These are phyloP conservation scores for Syngnathus typhle DNA, from an alignment of 2,113 vertebrate genomes.

Conservation along the genomic window DNA sequence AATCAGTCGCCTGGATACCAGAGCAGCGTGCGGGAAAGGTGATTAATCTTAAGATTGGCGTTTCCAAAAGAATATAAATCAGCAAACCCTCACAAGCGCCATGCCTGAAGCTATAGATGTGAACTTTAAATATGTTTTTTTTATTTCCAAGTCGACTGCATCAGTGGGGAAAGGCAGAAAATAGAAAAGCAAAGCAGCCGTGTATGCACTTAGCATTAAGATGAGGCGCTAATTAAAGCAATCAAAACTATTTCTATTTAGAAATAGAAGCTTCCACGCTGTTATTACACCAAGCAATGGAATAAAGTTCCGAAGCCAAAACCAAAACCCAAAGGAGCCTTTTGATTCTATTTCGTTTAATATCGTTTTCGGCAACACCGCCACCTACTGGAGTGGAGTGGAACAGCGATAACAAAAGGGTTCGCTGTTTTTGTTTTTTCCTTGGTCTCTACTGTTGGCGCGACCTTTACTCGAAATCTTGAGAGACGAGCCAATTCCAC, in stretches of 20 bases:
- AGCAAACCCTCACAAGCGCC: slow-evolving; percentile 26
- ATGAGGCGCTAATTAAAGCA: slow-evolving; percentile 51
- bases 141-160: slow-evolving; percentile 20
- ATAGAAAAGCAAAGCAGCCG: slow-evolving; percentile 54
- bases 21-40: slow-evolving; percentile 6
- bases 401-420: background rate
- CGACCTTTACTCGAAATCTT: background rate
- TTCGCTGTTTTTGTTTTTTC: background rate
- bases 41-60: slow-evolving; percentile 26
- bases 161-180: slow-evolving; percentile 51
- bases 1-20: slow-evolving; percentile 9
- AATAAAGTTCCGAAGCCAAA: background rate
- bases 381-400: background rate
- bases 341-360: too few relatives aligned
- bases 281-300: background rate
- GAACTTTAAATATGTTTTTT: slow-evolving; percentile 53
- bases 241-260: slow-evolving; percentile 55
- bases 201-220: slow-evolving; percentile 47
- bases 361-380: background rate
- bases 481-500: background rate
- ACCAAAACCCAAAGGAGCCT: background rate
- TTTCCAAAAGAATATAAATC: slow-evolving; percentile 45
- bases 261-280: slow-evolving; percentile 44
- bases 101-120: slow-evolving; percentile 45
- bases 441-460: background rate